Conservation (phyloP, 35 echinoderm and acorn worm genomes). For the Ophiothrix spiculata region DNA sequence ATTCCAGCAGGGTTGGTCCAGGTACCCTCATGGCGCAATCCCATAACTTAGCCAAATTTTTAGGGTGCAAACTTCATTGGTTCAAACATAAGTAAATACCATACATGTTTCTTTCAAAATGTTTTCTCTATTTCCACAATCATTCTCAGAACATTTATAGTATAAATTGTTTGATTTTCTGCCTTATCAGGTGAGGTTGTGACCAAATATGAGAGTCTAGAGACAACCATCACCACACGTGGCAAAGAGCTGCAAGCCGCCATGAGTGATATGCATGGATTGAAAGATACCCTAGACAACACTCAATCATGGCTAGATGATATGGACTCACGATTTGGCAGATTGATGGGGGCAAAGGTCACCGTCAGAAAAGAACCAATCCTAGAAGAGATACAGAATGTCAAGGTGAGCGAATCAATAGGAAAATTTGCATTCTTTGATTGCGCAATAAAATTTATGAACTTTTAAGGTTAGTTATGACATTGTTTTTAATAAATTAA, state of each 20-base stretch:
- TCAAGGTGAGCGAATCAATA: slow-evolving; percentile 46
- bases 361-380: slow-evolving; percentile 85
- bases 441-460: too few relatives aligned
- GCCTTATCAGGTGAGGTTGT: slow-evolving; percentile 61
- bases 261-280: slow-evolving; percentile 77
- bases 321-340: slow-evolving; percentile 63
- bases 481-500: too few relatives aligned
- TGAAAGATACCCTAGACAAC: slow-evolving; percentile 69
- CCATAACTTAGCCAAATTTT: too few relatives aligned
- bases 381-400: slow-evolving; percentile 92
- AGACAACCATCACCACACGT: slow-evolving; percentile 47
- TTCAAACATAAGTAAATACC: too few relatives aligned
- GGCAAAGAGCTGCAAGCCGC: slow-evolving; percentile 65
- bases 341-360: slow-evolving; percentile 78
- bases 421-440: too few relatives aligned
- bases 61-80: too few relatives aligned
- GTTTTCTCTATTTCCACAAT: too few relatives aligned
- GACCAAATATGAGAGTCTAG: slow-evolving; percentile 72
- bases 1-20: too few relatives aligned
- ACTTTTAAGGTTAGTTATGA: too few relatives aligned
- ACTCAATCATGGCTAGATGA: slow-evolving; percentile 85
- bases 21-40: too few relatives aligned
- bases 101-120: too few relatives aligned
- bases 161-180: neutral
- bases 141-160: neutral